Percentiles rank a stretch among this genome's conserved stretches.
These are phyloP conservation scores for Caenorhabditis panamensis DNA, from an alignment of 2,888 invertebrate species.

Conservation along the genomic window DNA sequence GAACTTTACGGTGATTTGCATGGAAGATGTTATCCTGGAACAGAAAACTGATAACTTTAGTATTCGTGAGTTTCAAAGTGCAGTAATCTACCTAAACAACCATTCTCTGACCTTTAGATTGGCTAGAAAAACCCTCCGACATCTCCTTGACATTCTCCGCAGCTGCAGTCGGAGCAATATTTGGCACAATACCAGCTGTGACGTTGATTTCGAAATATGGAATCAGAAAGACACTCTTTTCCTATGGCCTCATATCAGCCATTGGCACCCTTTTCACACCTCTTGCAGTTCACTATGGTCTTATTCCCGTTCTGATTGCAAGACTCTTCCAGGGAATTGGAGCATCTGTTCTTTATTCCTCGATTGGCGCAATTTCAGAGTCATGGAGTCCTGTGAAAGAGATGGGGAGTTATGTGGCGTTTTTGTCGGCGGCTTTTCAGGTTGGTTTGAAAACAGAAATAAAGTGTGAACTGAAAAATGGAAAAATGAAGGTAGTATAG, in stretches of 20 bases:
- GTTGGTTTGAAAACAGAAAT: constrained; percentile 3
- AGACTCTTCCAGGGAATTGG: constrained; percentile 61
- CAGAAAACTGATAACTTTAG: constrained; percentile 8
- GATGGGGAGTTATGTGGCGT: constrained; percentile 61
- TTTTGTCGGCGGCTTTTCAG: constrained; percentile 63
- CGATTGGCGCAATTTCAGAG: constrained; percentile 61
- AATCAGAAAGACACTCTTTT: constrained; percentile 38
- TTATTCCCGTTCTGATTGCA: constrained; percentile 35
- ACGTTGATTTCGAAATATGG: constrained; percentile 47
- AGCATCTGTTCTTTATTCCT: constrained; percentile 54
- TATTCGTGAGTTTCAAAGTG: constrained; percentile 22
- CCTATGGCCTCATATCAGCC: constrained; percentile 57
- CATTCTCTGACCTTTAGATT: constrained; percentile 19
- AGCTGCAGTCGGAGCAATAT: constrained; percentile 50
- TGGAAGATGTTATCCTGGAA: constrained; percentile 58
- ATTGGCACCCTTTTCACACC: constrained; percentile 60
- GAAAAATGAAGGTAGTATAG: not conserved
- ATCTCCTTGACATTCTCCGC: constrained; percentile 53
- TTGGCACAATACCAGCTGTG: constrained; percentile 53
- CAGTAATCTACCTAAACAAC: no score
- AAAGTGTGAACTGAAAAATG: not conserved
- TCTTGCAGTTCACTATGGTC: constrained; percentile 50
- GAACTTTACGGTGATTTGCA: constrained; percentile 67
- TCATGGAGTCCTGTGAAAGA: constrained; percentile 59
- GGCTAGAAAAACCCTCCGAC: constrained; percentile 49